Evolutionary conservation across 2,888 invertebrate species (phyloP), one percentile per base, ranked within the genome.

Genomic region (Microctonus hyperodae): DNA sequence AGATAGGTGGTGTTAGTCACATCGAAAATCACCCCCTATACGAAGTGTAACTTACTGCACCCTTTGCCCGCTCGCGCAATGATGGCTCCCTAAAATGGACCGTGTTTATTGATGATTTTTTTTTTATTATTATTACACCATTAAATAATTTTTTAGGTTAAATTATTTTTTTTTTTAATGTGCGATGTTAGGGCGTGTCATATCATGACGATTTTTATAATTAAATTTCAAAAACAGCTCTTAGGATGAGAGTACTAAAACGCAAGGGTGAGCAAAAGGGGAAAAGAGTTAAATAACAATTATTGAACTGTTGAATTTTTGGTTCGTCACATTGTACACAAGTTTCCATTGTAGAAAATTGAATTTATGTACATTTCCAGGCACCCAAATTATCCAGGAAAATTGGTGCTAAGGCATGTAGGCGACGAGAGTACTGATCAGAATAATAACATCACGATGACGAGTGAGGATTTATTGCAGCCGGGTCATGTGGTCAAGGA

Each of bases 401-500:
- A 79, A 73, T 76, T 78, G 69, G 76, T 78, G 69, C 74, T 76
- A 65, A 80, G 80, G 79, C 79, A 83, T 83, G 82, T 82, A 83
- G 83, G 82, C 73, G 83, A 83, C 79, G 82, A 83, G 75, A 83
- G 82, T 69, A 88, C 88, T 73, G 88, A 88, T 81, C 88, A 88
- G 82, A 88, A 88, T 79, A 88, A 88, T 83, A 91, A 90, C 86
- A 92, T 92, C 86, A 92, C 91, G 83, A 95, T 95, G 94, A 93
- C 94, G 71, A 92, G 92, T 78, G 95, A 96, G 86, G 97, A 98
- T 86, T 89, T 98, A 74, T 88, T 98, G 79, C 96, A 97, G 86
- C 95, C 96, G 40, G 97, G 97, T 60, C 96, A 97, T 87, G 94
- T 97, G 68, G 97, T 98, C 81, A 98, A 98, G 87, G 98, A 99